Percentiles rank a stretch among this genome's conserved stretches.
phyloP scores from a whole-genome alignment of 2,888 invertebrate genomes.

The Empis stercorea region DNA sequence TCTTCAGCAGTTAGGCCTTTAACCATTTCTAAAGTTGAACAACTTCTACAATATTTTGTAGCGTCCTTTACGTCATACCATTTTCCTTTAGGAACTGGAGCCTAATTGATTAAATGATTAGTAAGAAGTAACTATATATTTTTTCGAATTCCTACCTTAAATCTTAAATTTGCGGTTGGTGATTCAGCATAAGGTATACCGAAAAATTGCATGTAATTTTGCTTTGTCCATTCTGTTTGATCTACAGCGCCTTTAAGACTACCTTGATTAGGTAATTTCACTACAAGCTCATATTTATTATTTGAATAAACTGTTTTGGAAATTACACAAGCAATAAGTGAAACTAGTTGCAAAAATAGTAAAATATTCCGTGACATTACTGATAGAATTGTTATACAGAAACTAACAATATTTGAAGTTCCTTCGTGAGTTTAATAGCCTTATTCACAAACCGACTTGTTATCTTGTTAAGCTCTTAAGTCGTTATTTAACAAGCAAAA shows the following conservation, averaged over 20 bases:
- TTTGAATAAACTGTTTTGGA: too few species aligned
- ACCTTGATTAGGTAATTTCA: conserved; percentile 23
- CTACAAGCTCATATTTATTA: not conserved
- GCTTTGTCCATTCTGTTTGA: conserved; percentile 25
- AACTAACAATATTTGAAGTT: too few species aligned
- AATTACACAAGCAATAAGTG: too few species aligned
- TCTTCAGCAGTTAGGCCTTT: conserved; percentile 13
- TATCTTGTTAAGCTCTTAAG: too few species aligned
- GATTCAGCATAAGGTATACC: conserved; percentile 32
- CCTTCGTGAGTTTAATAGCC: too few species aligned
- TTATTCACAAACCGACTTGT: too few species aligned
- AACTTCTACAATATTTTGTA: conserved; percentile 25
- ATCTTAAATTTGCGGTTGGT: conserved; percentile 23
- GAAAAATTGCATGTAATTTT: conserved; percentile 27
- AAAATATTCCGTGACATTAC: too few species aligned
- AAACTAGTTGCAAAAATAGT: too few species aligned
- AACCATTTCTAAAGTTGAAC: conserved; percentile 25
- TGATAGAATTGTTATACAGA: too few species aligned
- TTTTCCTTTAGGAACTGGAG: conserved; percentile 23
- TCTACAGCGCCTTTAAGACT: conserved; percentile 22
- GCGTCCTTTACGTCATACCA: conserved; percentile 26
- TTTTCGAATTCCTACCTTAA: conserved; percentile 19
- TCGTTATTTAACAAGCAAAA: too few species aligned
- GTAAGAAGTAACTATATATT: not conserved
- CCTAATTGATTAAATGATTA: conserved; percentile 10